Conservation (phyloP, 2,113 vertebrate species). For the Oncorhynchus masou region DNA sequence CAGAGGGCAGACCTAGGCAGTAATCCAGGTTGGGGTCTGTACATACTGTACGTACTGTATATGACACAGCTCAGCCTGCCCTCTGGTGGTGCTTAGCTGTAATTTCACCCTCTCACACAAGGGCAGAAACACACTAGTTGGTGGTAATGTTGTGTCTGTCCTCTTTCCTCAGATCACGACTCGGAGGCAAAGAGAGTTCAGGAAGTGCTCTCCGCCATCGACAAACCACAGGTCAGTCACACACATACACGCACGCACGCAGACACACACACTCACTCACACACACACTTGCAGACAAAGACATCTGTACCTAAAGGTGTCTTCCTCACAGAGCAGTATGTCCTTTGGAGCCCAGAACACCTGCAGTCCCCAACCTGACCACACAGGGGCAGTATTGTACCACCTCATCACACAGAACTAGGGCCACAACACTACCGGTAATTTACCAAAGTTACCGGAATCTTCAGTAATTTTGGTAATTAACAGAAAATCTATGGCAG, state of each 20-base stretch:
- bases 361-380: conserved; percentile 35
- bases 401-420: background rate
- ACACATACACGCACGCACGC: background rate
- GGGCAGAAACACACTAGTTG: too few species aligned
- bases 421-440: background rate
- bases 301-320: background rate
- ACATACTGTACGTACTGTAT: background rate
- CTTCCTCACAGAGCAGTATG: background rate
- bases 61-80: background rate
- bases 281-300: too few species aligned
- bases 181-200: conserved; percentile 91
- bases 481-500: too few species aligned
- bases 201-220: conserved; percentile 93
- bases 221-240: conserved; percentile 92
- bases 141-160: background rate
- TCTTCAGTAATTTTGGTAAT: too few species aligned
- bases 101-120: too few species aligned
- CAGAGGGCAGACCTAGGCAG: too few species aligned
- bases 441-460: too few species aligned
- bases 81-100: background rate
- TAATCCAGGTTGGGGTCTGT: too few species aligned
- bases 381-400: conserved; percentile 63
- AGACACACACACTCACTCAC: conserved; percentile 16
- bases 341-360: background rate
- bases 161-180: conserved; percentile 83